Evolutionary conservation across 2,113 vertebrate species (phyloP), one percentile per base, ranked within the genome.

Genomic region (Edolisoma coerulescens): DNA sequence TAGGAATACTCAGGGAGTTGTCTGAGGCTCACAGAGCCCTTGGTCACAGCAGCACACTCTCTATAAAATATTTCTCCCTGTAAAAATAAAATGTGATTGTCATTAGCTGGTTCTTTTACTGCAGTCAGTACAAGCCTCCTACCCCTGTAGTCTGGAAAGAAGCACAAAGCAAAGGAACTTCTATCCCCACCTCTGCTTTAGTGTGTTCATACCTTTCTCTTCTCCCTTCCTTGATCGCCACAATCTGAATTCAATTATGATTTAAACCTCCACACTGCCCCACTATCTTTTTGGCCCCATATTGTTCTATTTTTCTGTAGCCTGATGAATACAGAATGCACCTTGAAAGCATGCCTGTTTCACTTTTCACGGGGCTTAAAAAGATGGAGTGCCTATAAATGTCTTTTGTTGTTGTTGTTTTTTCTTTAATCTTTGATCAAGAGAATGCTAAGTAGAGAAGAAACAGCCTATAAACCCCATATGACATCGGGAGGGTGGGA

Each of bases 371-470:
- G 11, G 5, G 35, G 78, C 41, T 93, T 27, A 35, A 60, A 79
- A 79, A 83, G 63, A 63, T 47, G 39, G 14, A 75, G 64, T 67
- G 67, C 32, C 54, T 83, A 14, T 54, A 76, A 85, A 75, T 73
- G 45, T 39, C 49, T 39, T 27, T 11, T 74, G 30, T 49, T 45
- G 23, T 73, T n/a, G 9, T 67, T 89, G 54, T 59, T 81, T 69
- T 60, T 79, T 65, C 86, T 90, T 83, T 80, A 57, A 73, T 88
- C 78, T 86, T 92, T 78, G 80, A 86, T 93, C 86, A 92, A 89
- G 60, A 65, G 27, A 44, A 15, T 64, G 33, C 50, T 78, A 7
- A 32, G 35, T 30, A 59, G 83, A 81, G 56, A 86, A 88, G 67
- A 92, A 95, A 61, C 59, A 74, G 65, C 54, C 32, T 10, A 87